Base-by-base conservation (phyloP, 2,888 invertebrate genomes). In the Sussaba pulchella region DNA sequence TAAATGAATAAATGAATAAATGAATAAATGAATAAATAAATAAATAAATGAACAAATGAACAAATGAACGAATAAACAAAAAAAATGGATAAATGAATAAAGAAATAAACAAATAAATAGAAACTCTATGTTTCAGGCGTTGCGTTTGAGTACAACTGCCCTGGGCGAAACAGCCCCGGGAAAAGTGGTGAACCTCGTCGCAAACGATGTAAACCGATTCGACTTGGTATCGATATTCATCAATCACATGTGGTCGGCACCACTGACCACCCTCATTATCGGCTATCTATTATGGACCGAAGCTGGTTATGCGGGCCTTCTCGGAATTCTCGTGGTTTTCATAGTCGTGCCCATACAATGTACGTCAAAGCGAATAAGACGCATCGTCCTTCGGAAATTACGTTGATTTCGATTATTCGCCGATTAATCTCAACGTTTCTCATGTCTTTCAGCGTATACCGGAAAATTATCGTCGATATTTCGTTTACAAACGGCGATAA, bases 151-250 rank as follows among this genome's bases (percentile, higher is more conserved):
- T 87, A 94, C 94, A 87, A 93, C 94, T 0, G 95, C 98, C 0
- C 91, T 98, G 45, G 96, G 96, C 0, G 95, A 97, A 88, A 97
- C 98, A 0, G 96, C 98, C 19, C 92, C 92, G 0, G 93, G 93
- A 5, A 93, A 93, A 85, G 89, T 93, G 5, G 93, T 93, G 8
- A 93, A 93, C 88, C 87, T 93, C 39, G 88, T 91, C 66, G 98
- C 98, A 0, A 99, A 98, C 89, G 99, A 99, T 92, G 98, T 99
- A 19, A 97, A 97, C 91, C 95, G 98, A 82, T 97, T 99, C 90
- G 99, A 99, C 93, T 95, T 97, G 91, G 97, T 97, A 10, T 96
- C 97, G 84, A 95, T 98, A 80, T 97, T 97, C 90, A 94, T 98
- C 9, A 98, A 98, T 92, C 97, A 97, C 93, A 95, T 99, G 92